Conservation (phyloP, 2,797 vertebrate species). For the Myiothlypis coronata region DNA sequence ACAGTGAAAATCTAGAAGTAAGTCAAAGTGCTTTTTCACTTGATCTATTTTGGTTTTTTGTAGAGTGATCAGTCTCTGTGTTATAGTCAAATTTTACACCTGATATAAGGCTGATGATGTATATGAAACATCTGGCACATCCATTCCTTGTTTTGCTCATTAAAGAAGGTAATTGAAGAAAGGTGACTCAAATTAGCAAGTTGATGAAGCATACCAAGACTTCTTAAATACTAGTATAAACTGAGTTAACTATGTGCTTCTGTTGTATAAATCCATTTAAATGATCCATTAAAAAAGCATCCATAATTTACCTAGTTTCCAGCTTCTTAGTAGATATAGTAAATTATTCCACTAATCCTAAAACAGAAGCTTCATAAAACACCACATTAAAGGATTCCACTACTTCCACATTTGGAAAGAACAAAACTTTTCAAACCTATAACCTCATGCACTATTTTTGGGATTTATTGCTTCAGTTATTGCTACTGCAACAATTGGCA, state of each 20-base stretch:
- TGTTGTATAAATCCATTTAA: background rate
- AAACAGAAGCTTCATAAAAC: background rate
- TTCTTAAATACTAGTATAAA: background rate
- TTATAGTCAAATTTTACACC: constrained; percentile 21
- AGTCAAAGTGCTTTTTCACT: background rate
- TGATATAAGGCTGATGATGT: background rate
- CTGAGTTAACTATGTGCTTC: background rate
- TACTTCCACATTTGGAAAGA: background rate
- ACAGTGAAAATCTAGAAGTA: background rate
- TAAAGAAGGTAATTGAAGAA: background rate
- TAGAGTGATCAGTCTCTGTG: constrained; percentile 10
- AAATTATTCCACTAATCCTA: background rate
- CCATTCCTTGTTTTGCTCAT: background rate
- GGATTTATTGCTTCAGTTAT: background rate
- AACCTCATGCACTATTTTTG: background rate
- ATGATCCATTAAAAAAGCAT: background rate
- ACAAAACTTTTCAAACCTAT: background rate
- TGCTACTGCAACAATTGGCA: background rate
- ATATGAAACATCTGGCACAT: background rate
- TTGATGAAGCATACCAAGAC: background rate
- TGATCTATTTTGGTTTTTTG: background rate
- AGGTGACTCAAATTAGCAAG: background rate
- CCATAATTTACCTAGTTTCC: background rate
- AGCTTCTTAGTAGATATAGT: background rate
- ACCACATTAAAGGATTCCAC: background rate